phyloP scores from a whole-genome alignment of 2,113 vertebrate genomes.

The Lethenteron reissneri region DNA sequence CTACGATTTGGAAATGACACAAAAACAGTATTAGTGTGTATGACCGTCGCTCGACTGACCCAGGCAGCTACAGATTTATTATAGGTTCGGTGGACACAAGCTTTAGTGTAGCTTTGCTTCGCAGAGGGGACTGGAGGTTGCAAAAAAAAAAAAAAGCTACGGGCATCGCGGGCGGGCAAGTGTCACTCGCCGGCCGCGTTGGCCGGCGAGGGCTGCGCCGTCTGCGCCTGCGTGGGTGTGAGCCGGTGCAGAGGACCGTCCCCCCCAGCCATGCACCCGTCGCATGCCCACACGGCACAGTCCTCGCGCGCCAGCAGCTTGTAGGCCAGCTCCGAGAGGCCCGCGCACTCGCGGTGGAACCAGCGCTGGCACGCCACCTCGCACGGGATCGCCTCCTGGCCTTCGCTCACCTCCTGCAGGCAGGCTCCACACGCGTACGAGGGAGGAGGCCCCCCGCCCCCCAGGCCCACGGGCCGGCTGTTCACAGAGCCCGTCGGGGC shows the following conservation, averaged over 20 bases:
- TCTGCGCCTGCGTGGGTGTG: neutral
- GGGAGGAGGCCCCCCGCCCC: neutral
- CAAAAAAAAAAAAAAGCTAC: too few species aligned
- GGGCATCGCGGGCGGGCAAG: too few species aligned
- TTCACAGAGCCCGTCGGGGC: neutral
- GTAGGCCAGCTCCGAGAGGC: constrained; percentile 5
- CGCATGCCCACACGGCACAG: constrained; percentile 1
- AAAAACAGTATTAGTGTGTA: too few species aligned
- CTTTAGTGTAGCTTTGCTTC: too few species aligned
- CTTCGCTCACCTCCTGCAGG: constrained; percentile 3
- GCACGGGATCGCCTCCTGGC: constrained; percentile 3
- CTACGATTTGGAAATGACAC: too few species aligned
- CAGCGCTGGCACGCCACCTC: constrained; percentile 4
- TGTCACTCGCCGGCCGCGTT: neutral
- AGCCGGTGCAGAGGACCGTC: constrained; percentile 2
- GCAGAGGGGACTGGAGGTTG: too few species aligned
- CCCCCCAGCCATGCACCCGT: neutral
- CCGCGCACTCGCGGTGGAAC: constrained; percentile 4
- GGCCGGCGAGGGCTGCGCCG: constrained; percentile 4
- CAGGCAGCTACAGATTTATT: too few species aligned
- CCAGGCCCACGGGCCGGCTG: neutral
- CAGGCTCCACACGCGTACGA: neutral
- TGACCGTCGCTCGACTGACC: too few species aligned
- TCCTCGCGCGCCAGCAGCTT: constrained; percentile 2
- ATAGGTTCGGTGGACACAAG: too few species aligned